These are phyloP conservation scores for Panorpa germanica DNA, from an alignment of 2,888 invertebrate species.

Conservation along the genomic window DNA sequence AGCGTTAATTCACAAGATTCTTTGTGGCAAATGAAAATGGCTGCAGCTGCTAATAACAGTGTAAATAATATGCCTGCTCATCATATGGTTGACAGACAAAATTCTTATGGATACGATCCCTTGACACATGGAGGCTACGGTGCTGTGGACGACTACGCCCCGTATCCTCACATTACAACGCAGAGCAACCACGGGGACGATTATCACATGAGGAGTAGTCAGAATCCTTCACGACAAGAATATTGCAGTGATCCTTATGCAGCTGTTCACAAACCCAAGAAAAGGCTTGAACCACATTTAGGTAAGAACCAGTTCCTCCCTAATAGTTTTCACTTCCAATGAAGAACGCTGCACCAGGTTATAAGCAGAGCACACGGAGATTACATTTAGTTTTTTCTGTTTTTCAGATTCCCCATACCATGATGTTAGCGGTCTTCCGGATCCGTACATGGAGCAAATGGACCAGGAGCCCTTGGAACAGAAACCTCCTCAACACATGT, in stretches of 20 bases:
- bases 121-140: slow-evolving; percentile 68
- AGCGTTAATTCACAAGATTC: slow-evolving; percentile 90
- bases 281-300: slow-evolving; percentile 69
- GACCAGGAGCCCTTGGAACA: slow-evolving; percentile 42
- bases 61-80: slow-evolving; percentile 37
- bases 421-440: slow-evolving; percentile 82
- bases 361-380: slow-evolving; percentile 13
- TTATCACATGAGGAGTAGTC: slow-evolving; percentile 51
- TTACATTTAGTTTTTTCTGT: slow-evolving; percentile 14
- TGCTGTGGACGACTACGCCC: slow-evolving; percentile 66
- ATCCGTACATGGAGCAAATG: slow-evolving; percentile 67
- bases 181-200: slow-evolving; percentile 46
- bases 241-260: slow-evolving; percentile 79
- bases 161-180: slow-evolving; percentile 60
- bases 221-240: slow-evolving; percentile 71
- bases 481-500: slow-evolving; percentile 72
- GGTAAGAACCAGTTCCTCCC: slow-evolving; percentile 34
- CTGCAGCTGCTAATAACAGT: slow-evolving; percentile 49
- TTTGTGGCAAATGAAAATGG: slow-evolving; percentile 86
- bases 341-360: slow-evolving; percentile 13
- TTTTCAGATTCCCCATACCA: slow-evolving; percentile 76
- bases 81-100: slow-evolving; percentile 42
- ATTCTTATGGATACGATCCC: slow-evolving; percentile 59
- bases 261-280: slow-evolving; percentile 78
- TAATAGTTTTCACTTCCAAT: slow-evolving; percentile 8